These are phyloP conservation scores for Gerris buenoi DNA, from an alignment of 1,140 invertebrate species.

Conservation along the genomic window DNA sequence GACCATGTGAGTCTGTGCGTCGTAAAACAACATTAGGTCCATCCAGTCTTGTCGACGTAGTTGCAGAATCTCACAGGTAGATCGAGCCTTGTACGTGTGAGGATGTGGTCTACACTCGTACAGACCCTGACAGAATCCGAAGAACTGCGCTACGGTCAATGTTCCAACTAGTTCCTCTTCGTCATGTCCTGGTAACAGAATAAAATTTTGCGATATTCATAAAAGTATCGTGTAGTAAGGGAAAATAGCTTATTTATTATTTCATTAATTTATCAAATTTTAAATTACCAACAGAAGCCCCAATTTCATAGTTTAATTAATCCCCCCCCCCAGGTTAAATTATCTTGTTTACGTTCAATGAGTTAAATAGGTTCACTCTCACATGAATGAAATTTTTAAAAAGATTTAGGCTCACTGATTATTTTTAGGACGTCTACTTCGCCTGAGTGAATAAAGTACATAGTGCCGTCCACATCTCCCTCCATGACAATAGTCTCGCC, in stretches of 20 bases:
- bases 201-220: no score
- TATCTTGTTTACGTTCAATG: no score
- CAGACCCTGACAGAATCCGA: neutral
- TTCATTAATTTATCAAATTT: no score
- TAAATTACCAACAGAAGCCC: no score
- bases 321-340: no score
- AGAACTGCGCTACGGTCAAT: neutral
- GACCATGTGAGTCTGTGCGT: neutral
- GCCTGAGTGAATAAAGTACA: neutral
- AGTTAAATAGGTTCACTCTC: no score
- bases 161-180: neutral
- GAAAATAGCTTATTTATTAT: no score
- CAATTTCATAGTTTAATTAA: no score
- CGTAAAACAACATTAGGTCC: neutral
- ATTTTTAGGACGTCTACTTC: neutral
- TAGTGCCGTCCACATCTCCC: neutral
- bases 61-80: neutral
- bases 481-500: neutral
- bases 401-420: neutral
- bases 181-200: no score
- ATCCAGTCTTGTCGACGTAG: neutral
- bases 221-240: no score
- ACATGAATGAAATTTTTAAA: no score
- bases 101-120: neutral
- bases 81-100: neutral